A percentile compares a stretch with the other conserved stretches of the same genome.
Evolutionary conservation across 2,113 vertebrate species (phyloP).

Genomic region (Dicrurus megarhynchus): DNA sequence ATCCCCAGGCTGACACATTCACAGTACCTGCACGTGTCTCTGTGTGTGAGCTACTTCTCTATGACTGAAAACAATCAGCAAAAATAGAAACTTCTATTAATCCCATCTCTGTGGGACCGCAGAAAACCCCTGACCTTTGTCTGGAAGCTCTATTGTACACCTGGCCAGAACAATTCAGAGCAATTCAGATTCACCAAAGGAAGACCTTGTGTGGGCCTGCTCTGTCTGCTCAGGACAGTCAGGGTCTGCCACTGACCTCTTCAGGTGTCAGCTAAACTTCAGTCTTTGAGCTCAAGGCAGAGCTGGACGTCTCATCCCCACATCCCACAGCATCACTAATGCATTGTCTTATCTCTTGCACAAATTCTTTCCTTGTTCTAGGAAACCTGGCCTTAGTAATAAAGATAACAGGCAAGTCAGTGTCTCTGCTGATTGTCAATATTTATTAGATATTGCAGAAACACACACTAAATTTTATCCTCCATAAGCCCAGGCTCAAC

Average conservation of each 20-base stretch:
- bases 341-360: background rate
- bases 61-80: background rate
- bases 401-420: background rate
- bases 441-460: background rate
- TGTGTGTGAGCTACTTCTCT: background rate
- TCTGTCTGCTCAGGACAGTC: background rate
- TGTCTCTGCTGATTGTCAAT: background rate
- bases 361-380: background rate
- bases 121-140: background rate
- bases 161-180: background rate
- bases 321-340: background rate
- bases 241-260: background rate
- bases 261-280: background rate
- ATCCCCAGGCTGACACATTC: background rate
- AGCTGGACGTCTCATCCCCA: background rate
- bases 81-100: background rate
- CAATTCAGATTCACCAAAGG: background rate
- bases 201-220: background rate
- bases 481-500: background rate
- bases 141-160: background rate
- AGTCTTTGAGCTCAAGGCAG: background rate
- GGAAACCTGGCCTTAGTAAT: background rate
- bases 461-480: background rate
- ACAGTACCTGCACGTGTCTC: background rate
- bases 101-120: background rate